Evolutionary conservation across 2,797 vertebrate genomes (phyloP), one percentile per base, ranked within the genome.

Genomic region (Prionace glauca): DNA sequence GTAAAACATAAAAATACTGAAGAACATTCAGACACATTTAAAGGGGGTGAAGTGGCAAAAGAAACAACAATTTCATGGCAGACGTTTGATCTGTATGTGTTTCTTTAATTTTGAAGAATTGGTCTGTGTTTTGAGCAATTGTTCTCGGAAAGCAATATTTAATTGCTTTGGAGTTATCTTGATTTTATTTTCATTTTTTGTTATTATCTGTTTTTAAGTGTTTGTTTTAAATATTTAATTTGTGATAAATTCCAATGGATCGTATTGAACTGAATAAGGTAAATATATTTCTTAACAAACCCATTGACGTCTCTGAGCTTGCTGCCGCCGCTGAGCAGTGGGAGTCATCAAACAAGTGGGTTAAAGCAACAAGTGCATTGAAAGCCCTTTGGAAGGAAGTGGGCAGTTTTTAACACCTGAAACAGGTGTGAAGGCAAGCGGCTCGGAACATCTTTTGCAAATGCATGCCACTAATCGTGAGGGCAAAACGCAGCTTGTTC

Each of bases 161-260:
- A 67, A 69, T 92, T 36, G n/a, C 90, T 67, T 92, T 92, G 32
- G 24, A 41, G 9, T 69, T 92, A 92, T 67, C 90, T 92, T 41
- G 62, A 92, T 36, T 91, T n/a, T 62, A n/a, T 36, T 69, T 92
- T 92, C 90, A 92, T 69, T 24, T 20, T n/a, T 36, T 20, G 16
- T 92, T 92, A 20, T 67, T 36, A 92, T 92, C 62, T 41, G 32
- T 92, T 69, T 65, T 92, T 92, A 69, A 92, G 90, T 69, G n/a
- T 11, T 92, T 92, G 20, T 69, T 92, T 92, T 69, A 67, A 92
- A 92, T 69, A 69, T 69, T 69, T 92, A 36, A n/a, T 36, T 92
- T 92, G 90, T 69, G 90, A 92, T 41, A 69, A 92, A 92, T 92
- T 92, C n/a, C n/a, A 41, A 69, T 20, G 22, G 65, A 69, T 3